These are phyloP conservation scores for Ceyx cyanopectus DNA, from an alignment of 2,113 vertebrate species.

Conservation along the genomic window DNA sequence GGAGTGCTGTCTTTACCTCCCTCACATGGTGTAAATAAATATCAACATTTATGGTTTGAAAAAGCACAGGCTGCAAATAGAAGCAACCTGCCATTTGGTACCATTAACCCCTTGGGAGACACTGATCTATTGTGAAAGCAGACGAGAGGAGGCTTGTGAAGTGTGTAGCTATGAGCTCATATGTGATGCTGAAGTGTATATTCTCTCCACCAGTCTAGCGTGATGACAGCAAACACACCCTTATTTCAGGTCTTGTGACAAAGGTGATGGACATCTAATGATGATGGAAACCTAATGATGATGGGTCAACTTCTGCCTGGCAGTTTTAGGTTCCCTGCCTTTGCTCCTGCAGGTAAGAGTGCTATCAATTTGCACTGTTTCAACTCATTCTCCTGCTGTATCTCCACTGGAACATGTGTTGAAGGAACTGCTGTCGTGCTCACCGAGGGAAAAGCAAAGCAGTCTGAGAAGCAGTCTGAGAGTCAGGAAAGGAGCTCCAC, in stretches of 20 bases:
- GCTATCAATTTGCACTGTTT: background rate
- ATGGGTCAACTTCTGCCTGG: background rate
- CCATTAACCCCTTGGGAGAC: fast-evolving
- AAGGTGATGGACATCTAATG: background rate
- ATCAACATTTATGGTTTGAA: background rate
- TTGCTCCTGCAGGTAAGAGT: background rate
- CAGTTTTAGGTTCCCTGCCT: background rate
- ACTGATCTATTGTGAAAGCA: background rate
- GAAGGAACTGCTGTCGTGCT: background rate
- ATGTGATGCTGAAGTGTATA: fast-evolving
- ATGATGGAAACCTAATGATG: background rate
- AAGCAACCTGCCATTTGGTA: background rate
- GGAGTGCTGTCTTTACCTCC: background rate
- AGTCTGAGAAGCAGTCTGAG: background rate
- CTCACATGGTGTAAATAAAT: background rate
- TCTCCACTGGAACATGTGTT: background rate
- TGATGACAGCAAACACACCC: background rate
- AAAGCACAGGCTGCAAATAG: background rate
- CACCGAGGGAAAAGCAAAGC: background rate
- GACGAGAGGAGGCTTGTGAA: background rate
- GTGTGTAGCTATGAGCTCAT: fast-evolving
- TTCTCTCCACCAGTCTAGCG: background rate
- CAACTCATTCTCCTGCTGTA: background rate
- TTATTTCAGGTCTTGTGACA: background rate
- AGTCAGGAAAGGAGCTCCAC: background rate